Conservation (phyloP, 2,797 vertebrate species). For the Microctenopoma lineatum region DNA sequence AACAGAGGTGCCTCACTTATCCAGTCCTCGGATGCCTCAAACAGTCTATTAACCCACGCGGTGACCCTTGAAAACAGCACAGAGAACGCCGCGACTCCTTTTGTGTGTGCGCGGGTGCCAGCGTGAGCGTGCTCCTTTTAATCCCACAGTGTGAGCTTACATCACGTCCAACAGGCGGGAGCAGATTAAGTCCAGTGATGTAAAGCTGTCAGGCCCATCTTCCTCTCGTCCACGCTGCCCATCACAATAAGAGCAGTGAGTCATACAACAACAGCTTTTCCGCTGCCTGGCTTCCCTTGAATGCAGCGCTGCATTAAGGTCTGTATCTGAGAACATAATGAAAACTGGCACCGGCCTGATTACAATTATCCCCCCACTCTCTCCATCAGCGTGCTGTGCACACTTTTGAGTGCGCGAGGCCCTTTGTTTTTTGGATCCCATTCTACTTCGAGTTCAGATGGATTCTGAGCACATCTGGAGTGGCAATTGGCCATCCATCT, state of each 20-base stretch:
- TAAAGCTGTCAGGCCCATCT: conserved; percentile 62
- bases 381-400: conserved; percentile 55
- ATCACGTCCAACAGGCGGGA: conserved; percentile 65
- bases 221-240: conserved; percentile 36
- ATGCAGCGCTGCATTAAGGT: conserved; percentile 49
- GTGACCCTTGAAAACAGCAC: conserved; percentile 69
- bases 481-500: conserved; percentile 67
- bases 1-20: conserved; percentile 63
- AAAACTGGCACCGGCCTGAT: conserved; percentile 76
- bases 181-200: conserved; percentile 74
- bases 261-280: conserved; percentile 39
- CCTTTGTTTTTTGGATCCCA: conserved; percentile 51
- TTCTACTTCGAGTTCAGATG: conserved; percentile 47
- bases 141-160: conserved; percentile 68
- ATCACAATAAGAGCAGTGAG: conserved; percentile 47
- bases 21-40: conserved; percentile 62
- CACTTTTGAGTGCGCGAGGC: conserved; percentile 41
- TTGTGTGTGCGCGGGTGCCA: conserved; percentile 17
- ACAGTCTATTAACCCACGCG: conserved; percentile 76
- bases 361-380: conserved; percentile 69
- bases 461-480: conserved; percentile 73
- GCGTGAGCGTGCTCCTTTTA: conserved; percentile 52
- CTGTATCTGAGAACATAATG: conserved; percentile 56
- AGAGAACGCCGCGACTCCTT: conserved; percentile 32
- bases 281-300: conserved; percentile 31